Evolutionary conservation across 2,113 vertebrate genomes (phyloP).

Genomic region (human (Homo sapiens)): GRCh38 chr18:73034501-73035000

Average conservation of each 20-base stretch:
- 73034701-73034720: not conserved
- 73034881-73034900: not conserved
- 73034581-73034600: too few species aligned
- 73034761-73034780: not conserved
- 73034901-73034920: not conserved
- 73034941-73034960: not conserved
- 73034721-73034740: not conserved
- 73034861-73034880: not conserved
- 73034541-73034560: too few species aligned
- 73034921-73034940: not conserved
- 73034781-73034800: not conserved
- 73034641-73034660: too few species aligned
- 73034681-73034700: not conserved
- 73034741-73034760: not conserved
- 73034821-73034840: not conserved
- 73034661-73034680: too few species aligned
- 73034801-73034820: not conserved
- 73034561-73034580: too few species aligned
- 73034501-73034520: too few species aligned
- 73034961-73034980: not conserved
- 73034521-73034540: too few species aligned
- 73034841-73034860: not conserved
- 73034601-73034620: too few species aligned
- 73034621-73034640: too few species aligned
- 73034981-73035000: not conserved